Evolutionary conservation across 23 tunicate species (phyloP).

Genomic region (Ascidia mentula): DNA sequence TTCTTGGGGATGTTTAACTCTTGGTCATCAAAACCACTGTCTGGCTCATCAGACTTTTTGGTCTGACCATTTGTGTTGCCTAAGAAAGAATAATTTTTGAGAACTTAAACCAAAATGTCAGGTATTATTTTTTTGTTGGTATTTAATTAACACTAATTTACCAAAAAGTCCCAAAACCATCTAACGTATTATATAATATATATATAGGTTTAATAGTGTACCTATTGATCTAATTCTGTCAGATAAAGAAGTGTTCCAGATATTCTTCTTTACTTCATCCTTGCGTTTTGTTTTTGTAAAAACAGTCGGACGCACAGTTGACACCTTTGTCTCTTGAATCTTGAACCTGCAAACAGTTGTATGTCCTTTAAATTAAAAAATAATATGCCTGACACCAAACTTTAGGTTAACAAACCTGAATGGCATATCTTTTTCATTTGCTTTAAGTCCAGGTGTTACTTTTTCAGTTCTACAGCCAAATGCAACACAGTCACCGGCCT

Average conservation of each 20-base stretch:
- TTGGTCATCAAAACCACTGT: constrained; percentile 1
- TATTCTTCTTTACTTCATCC: not conserved
- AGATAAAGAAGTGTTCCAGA: not conserved
- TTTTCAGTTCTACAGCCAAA: constrained; percentile 57
- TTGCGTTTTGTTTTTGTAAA: not conserved
- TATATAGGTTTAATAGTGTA: too few relatives aligned
- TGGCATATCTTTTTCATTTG: constrained; percentile 26
- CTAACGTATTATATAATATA: too few relatives aligned
- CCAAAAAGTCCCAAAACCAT: too few relatives aligned
- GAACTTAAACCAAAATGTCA: too few relatives aligned
- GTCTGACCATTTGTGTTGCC: not conserved
- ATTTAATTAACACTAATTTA: too few relatives aligned
- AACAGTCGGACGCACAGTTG: not conserved
- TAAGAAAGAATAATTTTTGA: too few relatives aligned
- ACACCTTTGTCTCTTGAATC: not conserved
- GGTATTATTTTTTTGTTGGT: too few relatives aligned
- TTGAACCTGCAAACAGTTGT: not conserved
- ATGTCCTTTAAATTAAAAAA: not conserved
- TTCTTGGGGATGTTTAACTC: not conserved
- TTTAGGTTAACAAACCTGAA: constrained; percentile 29
- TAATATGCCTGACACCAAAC: not conserved
- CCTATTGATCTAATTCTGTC: too few relatives aligned
- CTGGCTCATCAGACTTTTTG: not conserved
- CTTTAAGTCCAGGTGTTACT: constrained; percentile 33
- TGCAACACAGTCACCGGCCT: constrained; percentile 43